Evolutionary conservation across 1,140 invertebrate species (phyloP), one percentile per base, ranked within the genome.

Genomic region (Coenobita brevimanus): DNA sequence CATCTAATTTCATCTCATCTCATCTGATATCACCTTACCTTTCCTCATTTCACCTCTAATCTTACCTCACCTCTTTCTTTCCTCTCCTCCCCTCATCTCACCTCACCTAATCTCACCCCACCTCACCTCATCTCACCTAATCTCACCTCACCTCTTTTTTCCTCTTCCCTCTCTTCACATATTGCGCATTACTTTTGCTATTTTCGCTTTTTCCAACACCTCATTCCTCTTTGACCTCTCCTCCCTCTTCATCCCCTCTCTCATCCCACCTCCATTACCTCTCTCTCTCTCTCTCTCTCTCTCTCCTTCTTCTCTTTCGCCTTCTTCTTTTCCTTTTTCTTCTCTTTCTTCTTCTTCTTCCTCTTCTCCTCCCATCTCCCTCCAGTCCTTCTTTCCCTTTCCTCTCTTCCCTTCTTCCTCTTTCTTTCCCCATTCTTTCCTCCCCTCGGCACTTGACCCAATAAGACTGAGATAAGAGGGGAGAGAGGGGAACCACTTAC

Each of bases 221-320:
- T 24, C 50, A 21, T 69, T 64, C 36, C 41, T 46, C 54, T 60
- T 33, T 60, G 50, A 60, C 17, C 33, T 33, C 62, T 21, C 33
- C 80, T 69, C 62, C 33, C 80, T 82, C 62, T 46, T 64, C 46
- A 17, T 46, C 62, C 46, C 62, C 50, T 64, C 46, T 41, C 33
- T 64, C 30, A 21, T 69, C 79, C 43, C 57, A n/a, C 79, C 43
- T 27, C 30, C 79, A 38, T 36, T 71, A 60, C 30, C 41, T 30
- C 80, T 50, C 41, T 41, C 36, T 41, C 33, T 41, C 30, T 43
- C 60, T 33, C 24, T 33, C 21, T 30, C 43, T n/a, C 57, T 67
- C 8, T 17, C 36, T n/a, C 21, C 10, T 24, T 27, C 21, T 30
- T 21, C 2, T 8, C 2, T 2, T 27, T 13, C 8, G 41, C 27